Evolutionary conservation across 2,797 vertebrate genomes (phyloP).

Genomic region (Myripristis murdjan): DNA sequence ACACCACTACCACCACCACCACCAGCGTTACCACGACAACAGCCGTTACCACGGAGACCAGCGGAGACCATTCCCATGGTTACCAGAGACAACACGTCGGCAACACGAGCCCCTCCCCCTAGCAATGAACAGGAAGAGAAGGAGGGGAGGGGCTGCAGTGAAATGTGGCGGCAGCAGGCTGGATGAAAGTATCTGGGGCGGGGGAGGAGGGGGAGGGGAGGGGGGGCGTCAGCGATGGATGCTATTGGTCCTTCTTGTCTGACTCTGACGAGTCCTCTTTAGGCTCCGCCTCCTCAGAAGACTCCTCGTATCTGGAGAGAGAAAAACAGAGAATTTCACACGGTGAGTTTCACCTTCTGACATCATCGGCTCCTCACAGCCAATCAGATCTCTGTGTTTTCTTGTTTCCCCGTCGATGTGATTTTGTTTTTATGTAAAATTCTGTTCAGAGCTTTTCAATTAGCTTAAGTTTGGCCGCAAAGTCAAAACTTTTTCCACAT

Average conservation of each 20-base stretch:
- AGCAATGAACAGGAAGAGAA: slow-evolving; percentile 24
- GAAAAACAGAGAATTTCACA: no score
- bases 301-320: slow-evolving; percentile 82
- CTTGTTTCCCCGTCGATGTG: no score
- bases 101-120: slow-evolving; percentile 43
- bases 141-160: slow-evolving; percentile 53
- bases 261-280: slow-evolving; percentile 77
- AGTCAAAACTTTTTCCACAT: no score
- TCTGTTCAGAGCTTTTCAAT: no score
- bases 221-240: slow-evolving; percentile 15
- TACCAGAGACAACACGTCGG: slow-evolving; percentile 52
- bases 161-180: slow-evolving; percentile 56
- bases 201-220: neutral
- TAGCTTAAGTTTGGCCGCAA: no score
- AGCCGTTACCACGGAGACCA: slow-evolving; percentile 58
- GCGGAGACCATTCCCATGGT: slow-evolving; percentile 38
- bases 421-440: no score
- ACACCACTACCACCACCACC: no score
- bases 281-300: slow-evolving; percentile 66
- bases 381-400: no score
- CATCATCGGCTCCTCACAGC: no score
- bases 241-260: slow-evolving; percentile 86
- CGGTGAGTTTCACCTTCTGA: no score
- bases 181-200: slow-evolving; percentile 15
- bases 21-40: slow-evolving; percentile 20